Evolutionary conservation across 2,888 invertebrate genomes (phyloP), one percentile per base, ranked within the genome.

Genomic region (Apodemia zela): DNA sequence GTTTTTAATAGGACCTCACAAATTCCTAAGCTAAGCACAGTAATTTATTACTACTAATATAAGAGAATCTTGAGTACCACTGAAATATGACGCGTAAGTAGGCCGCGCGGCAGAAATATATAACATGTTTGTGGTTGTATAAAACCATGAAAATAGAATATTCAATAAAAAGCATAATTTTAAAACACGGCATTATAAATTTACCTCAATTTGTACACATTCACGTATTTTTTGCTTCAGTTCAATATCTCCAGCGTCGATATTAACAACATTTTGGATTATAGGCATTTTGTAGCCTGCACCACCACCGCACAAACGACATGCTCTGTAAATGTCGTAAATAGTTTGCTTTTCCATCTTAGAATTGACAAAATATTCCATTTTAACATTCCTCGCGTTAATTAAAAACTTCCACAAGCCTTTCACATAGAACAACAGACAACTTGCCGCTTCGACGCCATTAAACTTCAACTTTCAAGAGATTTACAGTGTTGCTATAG

Each of bases 251-350:
- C 74, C 69, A 5, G 74, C 77, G 10, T 82, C 84, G 2, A 83
- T 61, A 25, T 81, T 78, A 0, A 88, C 71, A 58, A 89, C 78
- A 65, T 78, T 86, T 66, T 91, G 91, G 13, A 92, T 82, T 63
- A 92, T 92, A 0, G 92, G 92, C 91, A 92, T 91, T 80, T 89
- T 90, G 77, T 91, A 92, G 68, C 92, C 92, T 35, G 88, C 89
- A 42, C 90, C 89, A 0, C 85, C 86, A 2, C 92, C 92, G 68
- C 92, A 92, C 1, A 92, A 76, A 0, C 92, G 86, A 76, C 92
- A 92, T 75, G 88, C 84, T 73, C 88, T 75, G 67, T 85, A 92
- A 65, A 92, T 87, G 65, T 90, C 86, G 64, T 88, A 90, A 65
- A 89, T 86, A n/a, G 76, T 76, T 64, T 84, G 79, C 64, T 79